phyloP scores from a whole-genome alignment of 2,888 invertebrate species.

The Gymnoscelis rufifasciata region DNA sequence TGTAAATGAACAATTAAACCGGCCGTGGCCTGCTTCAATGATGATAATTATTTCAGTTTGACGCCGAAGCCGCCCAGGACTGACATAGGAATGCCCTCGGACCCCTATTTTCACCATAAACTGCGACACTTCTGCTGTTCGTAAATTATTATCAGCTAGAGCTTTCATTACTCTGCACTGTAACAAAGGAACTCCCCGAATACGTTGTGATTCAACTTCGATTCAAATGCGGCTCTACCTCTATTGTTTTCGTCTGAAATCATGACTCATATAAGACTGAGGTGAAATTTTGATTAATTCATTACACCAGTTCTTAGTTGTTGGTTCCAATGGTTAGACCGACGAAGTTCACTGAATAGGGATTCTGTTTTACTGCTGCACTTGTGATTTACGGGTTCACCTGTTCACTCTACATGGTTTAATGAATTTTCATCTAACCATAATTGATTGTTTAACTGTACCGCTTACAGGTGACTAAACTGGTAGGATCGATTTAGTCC shows the following conservation, averaged over 20 bases:
- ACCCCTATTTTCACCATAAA: slow-evolving; percentile 68
- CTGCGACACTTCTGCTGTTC: slow-evolving; percentile 77
- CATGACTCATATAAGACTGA: slow-evolving; percentile 71
- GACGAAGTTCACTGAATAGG: slow-evolving; percentile 60
- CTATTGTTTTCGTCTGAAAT: slow-evolving; percentile 69
- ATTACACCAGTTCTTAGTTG: slow-evolving; percentile 65
- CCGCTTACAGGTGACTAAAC: too few species aligned
- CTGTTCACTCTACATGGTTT: neutral
- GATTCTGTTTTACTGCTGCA: slow-evolving; percentile 52
- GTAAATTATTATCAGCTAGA: slow-evolving; percentile 77
- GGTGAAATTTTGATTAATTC: slow-evolving; percentile 78
- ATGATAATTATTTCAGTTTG: slow-evolving; percentile 79
- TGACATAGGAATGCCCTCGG: slow-evolving; percentile 71
- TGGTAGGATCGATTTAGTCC: too few species aligned
- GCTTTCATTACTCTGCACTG: slow-evolving; percentile 73
- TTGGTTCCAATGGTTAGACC: slow-evolving; percentile 42
- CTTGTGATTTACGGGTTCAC: slow-evolving; percentile 29
- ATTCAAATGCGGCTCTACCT: slow-evolving; percentile 60
- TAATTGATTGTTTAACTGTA: too few species aligned
- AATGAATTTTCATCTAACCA: neutral
- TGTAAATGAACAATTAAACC: slow-evolving; percentile 79
- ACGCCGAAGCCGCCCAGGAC: slow-evolving; percentile 66
- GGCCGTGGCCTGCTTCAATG: slow-evolving; percentile 75
- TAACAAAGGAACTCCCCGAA: slow-evolving; percentile 74
- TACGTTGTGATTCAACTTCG: slow-evolving; percentile 74